phyloP scores from a whole-genome alignment of 2,113 vertebrate species.

The Eira barbara region DNA sequence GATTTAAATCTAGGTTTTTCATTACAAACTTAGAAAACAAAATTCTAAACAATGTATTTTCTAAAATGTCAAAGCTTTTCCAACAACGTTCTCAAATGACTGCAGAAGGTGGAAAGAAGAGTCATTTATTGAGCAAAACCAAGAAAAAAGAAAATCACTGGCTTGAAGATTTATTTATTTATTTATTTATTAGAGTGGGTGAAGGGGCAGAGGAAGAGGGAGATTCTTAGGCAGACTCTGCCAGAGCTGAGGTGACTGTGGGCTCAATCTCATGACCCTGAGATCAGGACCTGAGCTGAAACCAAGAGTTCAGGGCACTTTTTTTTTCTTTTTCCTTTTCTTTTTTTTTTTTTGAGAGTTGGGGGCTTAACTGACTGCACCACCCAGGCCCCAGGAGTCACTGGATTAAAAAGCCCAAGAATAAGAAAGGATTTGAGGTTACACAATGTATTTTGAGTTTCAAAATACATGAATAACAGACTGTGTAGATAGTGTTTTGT shows the following conservation, averaged over 20 bases:
- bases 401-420: background rate
- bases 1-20: slow-evolving; percentile 10
- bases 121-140: slow-evolving; percentile 22
- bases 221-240: background rate
- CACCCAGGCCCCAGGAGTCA: background rate
- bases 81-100: background rate
- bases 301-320: background rate
- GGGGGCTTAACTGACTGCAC: background rate
- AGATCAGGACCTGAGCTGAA: background rate
- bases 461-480: background rate
- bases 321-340: background rate
- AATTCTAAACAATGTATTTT: slow-evolving; percentile 16
- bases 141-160: background rate
- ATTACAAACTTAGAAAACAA: slow-evolving; percentile 20
- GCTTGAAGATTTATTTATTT: background rate
- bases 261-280: background rate
- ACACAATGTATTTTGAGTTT: slow-evolving; percentile 4
- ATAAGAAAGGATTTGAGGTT: slow-evolving; percentile 16
- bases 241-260: background rate
- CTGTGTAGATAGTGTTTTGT: background rate
- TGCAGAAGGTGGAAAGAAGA: background rate
- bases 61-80: slow-evolving; percentile 6
- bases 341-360: background rate
- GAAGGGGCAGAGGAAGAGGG: background rate
- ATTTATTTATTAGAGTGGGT: background rate